phyloP scores from a whole-genome alignment of 2,797 vertebrate species.

The Anguilla anguilla region DNA sequence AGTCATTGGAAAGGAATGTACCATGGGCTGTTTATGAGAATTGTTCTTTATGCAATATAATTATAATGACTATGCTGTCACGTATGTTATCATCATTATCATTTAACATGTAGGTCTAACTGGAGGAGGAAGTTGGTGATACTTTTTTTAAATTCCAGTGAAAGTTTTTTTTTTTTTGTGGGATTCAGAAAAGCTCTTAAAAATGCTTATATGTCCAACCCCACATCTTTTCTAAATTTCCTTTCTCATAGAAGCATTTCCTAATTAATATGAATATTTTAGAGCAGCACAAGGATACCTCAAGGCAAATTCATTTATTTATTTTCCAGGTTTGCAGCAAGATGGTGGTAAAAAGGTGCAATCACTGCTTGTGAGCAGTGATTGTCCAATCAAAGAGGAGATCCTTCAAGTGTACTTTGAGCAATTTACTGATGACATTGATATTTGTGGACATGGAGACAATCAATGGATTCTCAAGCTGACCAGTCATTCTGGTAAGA shows the following conservation, averaged over 20 bases:
- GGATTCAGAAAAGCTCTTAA: not conserved
- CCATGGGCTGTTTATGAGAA: too few relatives aligned
- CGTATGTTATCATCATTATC: too few relatives aligned
- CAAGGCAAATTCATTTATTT: not conserved
- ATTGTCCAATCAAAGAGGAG: slow-evolving; percentile 28
- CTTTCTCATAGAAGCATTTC: not conserved
- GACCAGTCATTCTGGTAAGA: slow-evolving; percentile 46
- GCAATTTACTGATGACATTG: slow-evolving; percentile 45
- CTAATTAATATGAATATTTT: not conserved
- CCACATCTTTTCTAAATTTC: not conserved
- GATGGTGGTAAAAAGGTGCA: not conserved
- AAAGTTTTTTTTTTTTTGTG: not conserved
- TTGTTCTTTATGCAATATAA: too few relatives aligned
- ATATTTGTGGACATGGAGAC: slow-evolving; percentile 42
- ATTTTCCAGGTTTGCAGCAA: slow-evolving; percentile 24
- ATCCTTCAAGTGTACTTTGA: slow-evolving; percentile 53
- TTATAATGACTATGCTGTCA: too few relatives aligned
- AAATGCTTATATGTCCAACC: not conserved
- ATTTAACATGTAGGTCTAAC: too few relatives aligned
- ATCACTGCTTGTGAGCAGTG: slow-evolving; percentile 33
- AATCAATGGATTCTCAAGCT: slow-evolving; percentile 55
- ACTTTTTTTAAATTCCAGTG: not conserved
- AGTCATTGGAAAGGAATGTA: too few relatives aligned
- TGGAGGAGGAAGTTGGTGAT: not conserved
- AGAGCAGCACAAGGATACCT: not conserved